A percentile compares a stretch with the other conserved stretches of the same genome.
Evolutionary conservation across 2,113 vertebrate species (phyloP).

Genomic region (Blennius ocellaris): DNA sequence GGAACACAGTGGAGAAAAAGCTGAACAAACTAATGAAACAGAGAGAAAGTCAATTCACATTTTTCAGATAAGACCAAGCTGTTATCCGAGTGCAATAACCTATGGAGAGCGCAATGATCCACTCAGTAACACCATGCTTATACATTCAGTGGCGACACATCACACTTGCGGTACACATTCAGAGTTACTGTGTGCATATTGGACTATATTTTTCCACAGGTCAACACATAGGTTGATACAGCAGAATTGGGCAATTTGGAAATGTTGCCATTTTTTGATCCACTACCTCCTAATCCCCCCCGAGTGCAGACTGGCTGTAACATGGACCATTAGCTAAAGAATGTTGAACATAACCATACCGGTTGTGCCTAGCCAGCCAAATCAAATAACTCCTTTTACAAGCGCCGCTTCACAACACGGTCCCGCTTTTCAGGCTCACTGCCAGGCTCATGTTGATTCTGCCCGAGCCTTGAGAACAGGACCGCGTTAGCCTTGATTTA

Average conservation of each 20-base stretch:
- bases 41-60: not conserved
- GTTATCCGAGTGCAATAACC: slow-evolving; percentile 17
- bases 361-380: slow-evolving; percentile 62
- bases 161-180: slow-evolving; percentile 3
- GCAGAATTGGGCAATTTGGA: slow-evolving; percentile 45
- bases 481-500: slow-evolving; percentile 67
- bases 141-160: slow-evolving; percentile 9
- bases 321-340: slow-evolving; percentile 74
- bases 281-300: slow-evolving; percentile 39
- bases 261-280: slow-evolving; percentile 54
- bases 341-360: slow-evolving; percentile 70
- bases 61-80: not conserved
- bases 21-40: not conserved
- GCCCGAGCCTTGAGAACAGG: slow-evolving; percentile 40
- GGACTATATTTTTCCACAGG: slow-evolving; percentile 42
- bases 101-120: slow-evolving; percentile 17
- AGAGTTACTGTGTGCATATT: slow-evolving; percentile 12
- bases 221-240: slow-evolving; percentile 54
- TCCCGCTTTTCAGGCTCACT: slow-evolving; percentile 42
- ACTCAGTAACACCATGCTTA: not conserved
- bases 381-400: slow-evolving; percentile 77
- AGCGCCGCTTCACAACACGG: slow-evolving; percentile 56
- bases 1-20: not conserved
- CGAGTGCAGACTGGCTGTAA: slow-evolving; percentile 54
- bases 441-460: slow-evolving; percentile 62